Percentiles rank a stretch among this genome's conserved stretches.
Conservation (phyloP, 2,113 vertebrate genomes). For the Chloebia gouldiae region DNA sequence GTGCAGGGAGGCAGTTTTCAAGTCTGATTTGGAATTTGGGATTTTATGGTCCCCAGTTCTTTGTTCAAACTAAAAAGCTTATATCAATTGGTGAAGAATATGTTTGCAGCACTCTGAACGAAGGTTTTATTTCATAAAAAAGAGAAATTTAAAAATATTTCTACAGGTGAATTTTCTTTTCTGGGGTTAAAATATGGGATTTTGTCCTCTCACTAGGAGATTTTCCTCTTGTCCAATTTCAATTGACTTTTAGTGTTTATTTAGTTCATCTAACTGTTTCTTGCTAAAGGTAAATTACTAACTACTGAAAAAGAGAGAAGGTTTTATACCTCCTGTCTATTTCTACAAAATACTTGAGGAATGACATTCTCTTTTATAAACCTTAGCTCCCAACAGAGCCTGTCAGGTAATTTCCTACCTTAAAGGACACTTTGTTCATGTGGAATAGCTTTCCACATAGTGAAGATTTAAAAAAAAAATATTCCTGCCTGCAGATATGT, state of each 20-base stretch:
- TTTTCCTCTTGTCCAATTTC: not conserved
- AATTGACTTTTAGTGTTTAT: not conserved
- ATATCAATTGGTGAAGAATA: not conserved
- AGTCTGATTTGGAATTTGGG: not conserved
- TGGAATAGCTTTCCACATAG: not conserved
- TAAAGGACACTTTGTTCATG: slow-evolving; percentile 2
- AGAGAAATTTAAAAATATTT: not conserved
- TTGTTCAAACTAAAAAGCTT: not conserved
- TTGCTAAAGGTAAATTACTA: slow-evolving; percentile 16
- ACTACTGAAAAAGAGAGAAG: not conserved
- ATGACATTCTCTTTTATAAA: slow-evolving; percentile 9
- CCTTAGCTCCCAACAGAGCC: not conserved
- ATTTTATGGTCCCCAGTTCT: not conserved
- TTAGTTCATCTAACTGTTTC: not conserved
- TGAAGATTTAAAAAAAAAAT: not conserved
- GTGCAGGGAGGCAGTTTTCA: not conserved
- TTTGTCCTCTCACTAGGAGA: not conserved
- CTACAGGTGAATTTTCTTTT: not conserved
- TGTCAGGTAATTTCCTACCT: not conserved
- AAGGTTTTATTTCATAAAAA: not conserved
- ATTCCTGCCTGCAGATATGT: not conserved
- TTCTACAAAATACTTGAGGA: not conserved
- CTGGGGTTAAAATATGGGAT: not conserved
- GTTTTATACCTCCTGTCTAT: not conserved
- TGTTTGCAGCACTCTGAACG: not conserved